phyloP scores from a whole-genome alignment of 2,113 vertebrate species.

The Thalassoma bifasciatum region DNA sequence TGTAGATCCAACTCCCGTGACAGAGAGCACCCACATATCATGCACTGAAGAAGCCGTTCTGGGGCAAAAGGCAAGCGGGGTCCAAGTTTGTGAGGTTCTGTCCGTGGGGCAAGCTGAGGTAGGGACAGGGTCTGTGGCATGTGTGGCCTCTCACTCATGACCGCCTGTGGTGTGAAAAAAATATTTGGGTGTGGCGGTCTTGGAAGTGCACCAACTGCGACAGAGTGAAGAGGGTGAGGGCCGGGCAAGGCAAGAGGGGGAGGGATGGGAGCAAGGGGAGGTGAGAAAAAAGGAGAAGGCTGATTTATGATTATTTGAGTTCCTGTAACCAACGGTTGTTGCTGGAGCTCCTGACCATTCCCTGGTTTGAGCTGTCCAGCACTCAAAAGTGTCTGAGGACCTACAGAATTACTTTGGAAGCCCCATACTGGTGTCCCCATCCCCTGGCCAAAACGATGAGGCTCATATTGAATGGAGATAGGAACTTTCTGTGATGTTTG shows the following conservation, averaged over 20 bases:
- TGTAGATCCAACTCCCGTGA: constrained; percentile 83
- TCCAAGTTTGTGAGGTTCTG: constrained; percentile 75
- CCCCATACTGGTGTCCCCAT: constrained; percentile 76
- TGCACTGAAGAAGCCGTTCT: constrained; percentile 82
- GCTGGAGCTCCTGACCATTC: constrained; percentile 70
- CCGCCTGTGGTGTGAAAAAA: constrained; percentile 79
- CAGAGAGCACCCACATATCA: constrained; percentile 83
- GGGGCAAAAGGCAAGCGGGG: constrained; percentile 78
- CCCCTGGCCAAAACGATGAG: constrained; percentile 70
- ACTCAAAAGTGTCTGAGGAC: constrained; percentile 71
- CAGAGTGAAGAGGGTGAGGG: constrained; percentile 78
- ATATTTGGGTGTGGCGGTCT: constrained; percentile 77
- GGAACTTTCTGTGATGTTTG: constrained; percentile 72
- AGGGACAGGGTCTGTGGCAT: constrained; percentile 76
- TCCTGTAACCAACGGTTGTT: constrained; percentile 75
- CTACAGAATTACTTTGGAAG: constrained; percentile 75
- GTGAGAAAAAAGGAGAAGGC: constrained; percentile 77
- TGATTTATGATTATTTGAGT: constrained; percentile 80
- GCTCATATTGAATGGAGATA: constrained; percentile 73
- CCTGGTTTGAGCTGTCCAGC: constrained; percentile 75
- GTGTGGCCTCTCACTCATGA: constrained; percentile 75
- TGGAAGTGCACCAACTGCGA: constrained; percentile 69
- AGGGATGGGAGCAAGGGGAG: constrained; percentile 75
- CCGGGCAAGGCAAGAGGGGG: constrained; percentile 74
- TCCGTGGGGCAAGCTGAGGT: constrained; percentile 71